A percentile compares a stretch with the other conserved stretches of the same genome.
These are phyloP conservation scores for Dysmachus trigonus DNA, from an alignment of 2,888 invertebrate genomes.

Conservation along the genomic window DNA sequence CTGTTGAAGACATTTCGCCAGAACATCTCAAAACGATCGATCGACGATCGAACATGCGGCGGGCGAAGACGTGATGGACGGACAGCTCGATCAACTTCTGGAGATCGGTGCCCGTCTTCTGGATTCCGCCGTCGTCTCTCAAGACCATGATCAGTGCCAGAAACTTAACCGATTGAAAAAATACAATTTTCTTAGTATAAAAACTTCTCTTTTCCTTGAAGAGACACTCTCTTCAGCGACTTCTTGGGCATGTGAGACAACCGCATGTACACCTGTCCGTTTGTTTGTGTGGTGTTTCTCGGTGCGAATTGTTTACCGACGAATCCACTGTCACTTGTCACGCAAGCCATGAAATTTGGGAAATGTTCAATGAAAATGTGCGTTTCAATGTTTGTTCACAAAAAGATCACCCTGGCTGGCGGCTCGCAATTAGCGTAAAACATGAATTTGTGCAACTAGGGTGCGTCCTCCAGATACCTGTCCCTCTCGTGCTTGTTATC, in stretches of 20 bases:
- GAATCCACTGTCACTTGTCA: not conserved
- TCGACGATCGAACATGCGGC: not conserved
- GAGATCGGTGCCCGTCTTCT: not conserved
- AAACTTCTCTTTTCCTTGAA: not conserved
- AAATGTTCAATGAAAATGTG: not conserved
- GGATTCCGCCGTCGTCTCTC: not conserved
- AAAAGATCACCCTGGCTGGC: not conserved
- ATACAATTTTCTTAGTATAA: not conserved
- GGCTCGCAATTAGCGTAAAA: not conserved
- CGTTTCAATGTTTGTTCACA: not conserved
- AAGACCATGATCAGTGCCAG: not conserved
- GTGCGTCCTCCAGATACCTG: not conserved
- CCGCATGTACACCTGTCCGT: not conserved
- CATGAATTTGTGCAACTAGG: not conserved
- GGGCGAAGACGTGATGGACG: not conserved
- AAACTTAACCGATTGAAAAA: not conserved
- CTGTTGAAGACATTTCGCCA: not conserved
- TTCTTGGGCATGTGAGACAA: not conserved
- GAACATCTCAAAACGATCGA: not conserved
- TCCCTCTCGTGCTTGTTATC: not conserved
- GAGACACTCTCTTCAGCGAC: not conserved
- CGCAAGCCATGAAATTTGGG: not conserved
- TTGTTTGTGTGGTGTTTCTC: not conserved
- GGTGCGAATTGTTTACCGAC: not conserved
- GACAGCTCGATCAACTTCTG: not conserved